Conservation (phyloP, 1,140 invertebrate genomes). For the Aphelinus certus region DNA sequence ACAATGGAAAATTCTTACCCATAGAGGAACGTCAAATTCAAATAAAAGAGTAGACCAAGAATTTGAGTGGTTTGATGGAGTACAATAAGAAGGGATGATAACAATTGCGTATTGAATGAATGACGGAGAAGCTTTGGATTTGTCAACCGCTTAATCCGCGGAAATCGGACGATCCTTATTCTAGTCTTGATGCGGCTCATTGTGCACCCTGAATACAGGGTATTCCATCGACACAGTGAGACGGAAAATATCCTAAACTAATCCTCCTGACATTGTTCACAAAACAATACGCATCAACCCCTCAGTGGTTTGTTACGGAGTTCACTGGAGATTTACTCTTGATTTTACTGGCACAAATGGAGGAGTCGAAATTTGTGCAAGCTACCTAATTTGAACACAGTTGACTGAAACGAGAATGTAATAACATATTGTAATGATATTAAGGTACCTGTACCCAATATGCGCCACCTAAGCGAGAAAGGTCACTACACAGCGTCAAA, state of each 20-base stretch:
- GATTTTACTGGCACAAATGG: conserved; percentile 27
- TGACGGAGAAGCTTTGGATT: conserved; percentile 16
- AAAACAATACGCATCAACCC: conserved; percentile 47
- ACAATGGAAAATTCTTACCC: background rate
- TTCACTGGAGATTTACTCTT: conserved; percentile 16
- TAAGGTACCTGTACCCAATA: too few species aligned
- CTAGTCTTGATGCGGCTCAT: conserved; percentile 24
- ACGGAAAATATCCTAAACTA: conserved; percentile 44
- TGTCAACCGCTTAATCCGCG: conserved; percentile 28
- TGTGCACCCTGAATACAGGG: background rate
- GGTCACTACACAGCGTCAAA: too few species aligned
- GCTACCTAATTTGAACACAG: too few species aligned
- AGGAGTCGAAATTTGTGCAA: conserved; percentile 45
- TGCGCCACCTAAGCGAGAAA: too few species aligned
- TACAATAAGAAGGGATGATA: conserved; percentile 4
- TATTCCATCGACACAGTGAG: conserved; percentile 4
- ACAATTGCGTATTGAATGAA: conserved; percentile 13
- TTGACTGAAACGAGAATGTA: too few species aligned
- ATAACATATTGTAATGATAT: too few species aligned
- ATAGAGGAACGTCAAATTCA: background rate
- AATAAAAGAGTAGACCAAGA: background rate
- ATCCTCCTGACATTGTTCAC: conserved; percentile 53
- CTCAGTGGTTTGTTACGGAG: conserved; percentile 7
- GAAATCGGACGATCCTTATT: conserved; percentile 27
- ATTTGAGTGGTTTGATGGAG: background rate